Base-by-base conservation (phyloP, 2,888 invertebrate species). In the Diabrotica balteata region DNA sequence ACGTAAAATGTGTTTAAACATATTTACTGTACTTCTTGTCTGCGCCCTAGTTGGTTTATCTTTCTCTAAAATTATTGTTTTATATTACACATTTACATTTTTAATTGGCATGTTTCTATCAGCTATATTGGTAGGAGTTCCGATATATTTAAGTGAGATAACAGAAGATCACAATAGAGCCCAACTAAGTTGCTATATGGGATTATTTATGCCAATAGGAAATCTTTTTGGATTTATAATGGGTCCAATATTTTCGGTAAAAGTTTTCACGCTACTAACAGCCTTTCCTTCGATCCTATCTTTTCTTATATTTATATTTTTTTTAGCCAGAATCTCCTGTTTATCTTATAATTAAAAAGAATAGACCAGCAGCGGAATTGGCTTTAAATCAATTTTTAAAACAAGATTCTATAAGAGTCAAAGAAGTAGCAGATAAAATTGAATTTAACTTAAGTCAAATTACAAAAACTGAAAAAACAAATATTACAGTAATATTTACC, bases 91-190 rank as follows among this genome's bases (percentile, higher is more conserved):
- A 45, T 57, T 43, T 17, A 57, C 45, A 11, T 44, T 57, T 8
- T 8, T 7, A 17, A 17, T 45, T 8, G 59, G 60, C 8, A n/a
- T 61, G 4, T 42, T 46, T 5, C 42, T 63, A 9, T 62, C 63
- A 9, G 63, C 53, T 22, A 11, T n/a, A n/a, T 4, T 0, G 4
- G 54, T 65, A 11, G 69, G 60, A 55, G n/a, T 90, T 0, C 94
- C 95, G 0, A 91, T 95, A 88, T 96, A 95, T 84, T 89, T 93
- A 68, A 93, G 93, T 53, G 96, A 96, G 84, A 93, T 94, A 45
- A 89, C 94, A 8, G 91, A 93, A 86, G 90, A 91, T 67, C 90
- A 91, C 45, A 88, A 90, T 17, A 86, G 96, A 68, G 96, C 95
- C 0, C 89, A 92, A 0, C 84, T 95, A 11, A 71, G 69, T 47